Evolutionary conservation across 2,797 vertebrate genomes (phyloP), one percentile per base, ranked within the genome.

Genomic region (Chelidonichthys spinosus): DNA sequence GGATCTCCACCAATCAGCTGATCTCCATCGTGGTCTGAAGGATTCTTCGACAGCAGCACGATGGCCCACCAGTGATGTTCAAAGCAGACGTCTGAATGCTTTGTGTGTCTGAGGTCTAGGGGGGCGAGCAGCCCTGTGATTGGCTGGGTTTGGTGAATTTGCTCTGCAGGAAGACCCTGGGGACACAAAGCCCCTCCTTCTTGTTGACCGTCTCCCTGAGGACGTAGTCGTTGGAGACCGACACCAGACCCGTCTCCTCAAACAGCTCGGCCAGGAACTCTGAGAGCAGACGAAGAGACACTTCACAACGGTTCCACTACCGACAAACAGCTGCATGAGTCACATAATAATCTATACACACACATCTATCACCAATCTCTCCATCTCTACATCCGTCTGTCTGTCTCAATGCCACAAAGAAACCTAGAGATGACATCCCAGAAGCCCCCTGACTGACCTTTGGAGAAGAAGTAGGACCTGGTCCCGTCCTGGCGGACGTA

Each of bases 401-500:
- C 15, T 7, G 2, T 17, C 17, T 55, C 6, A 37, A 4, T 35
- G 11, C 8, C 32, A 54, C 46, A 69, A 44, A 46, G 25, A 64
- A 6, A 35, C 15, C 17, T 36, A 13, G 35, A 10, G 66, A 8
- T 1, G 5, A 11, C 25, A 10, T 61, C 9, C 35, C 10, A 54
- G 17, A 18, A 63, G 15, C 42, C 1, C 2, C 60, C 18, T 3
- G n/a, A 25, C 95, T 92, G 70, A 99, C 98, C 98, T 94, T 93
- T 94, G 52, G 96, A 96, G 87, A 99, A 99, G 91, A 99, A 99
- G 90, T 95, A 99, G 0, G 98, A 96, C 47, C 97, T 94, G 72
- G 98, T 99, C 69, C 98, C 98, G 69, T 99, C 97, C 85, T 99
- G 98, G 37, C 98, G 94, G 17, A 97, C 98, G 5, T 99, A 99